Base-by-base conservation (phyloP, 35 echinoderm and acorn worm genomes). In the Ophiothrix spiculata region DNA sequence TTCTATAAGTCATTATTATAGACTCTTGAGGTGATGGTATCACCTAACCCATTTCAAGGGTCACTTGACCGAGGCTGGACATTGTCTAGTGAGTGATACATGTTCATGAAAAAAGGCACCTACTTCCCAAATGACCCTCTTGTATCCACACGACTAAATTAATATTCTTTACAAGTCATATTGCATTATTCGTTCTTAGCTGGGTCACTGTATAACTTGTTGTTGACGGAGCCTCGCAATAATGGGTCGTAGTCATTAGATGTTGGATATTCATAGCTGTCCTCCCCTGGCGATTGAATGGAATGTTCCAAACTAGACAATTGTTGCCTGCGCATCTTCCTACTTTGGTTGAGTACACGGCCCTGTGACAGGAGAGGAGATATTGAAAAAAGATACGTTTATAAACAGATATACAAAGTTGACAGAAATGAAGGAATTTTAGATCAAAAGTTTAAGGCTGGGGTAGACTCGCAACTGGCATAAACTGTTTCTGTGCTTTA, bases 261-360 rank as follows among this genome's bases (percentile, higher is more conserved):
- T 69, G 42, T 49, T 10, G 4, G 60, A 69, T 69, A 69, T n/a
- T 69, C 25, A n/a, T 69, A 69, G 25, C 60, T 69, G 23, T 69
- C 60, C 17, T 69, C 25, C 29, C 25, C 60, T 69, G 60, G 60
- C 3, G 60, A 69, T 69, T 69, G 60, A 69, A 69, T 69, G 4
- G 60, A 69, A 69, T 69, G 60, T 25, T 69, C 60, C 29, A 69
- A n/a, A 69, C 1, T 12, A 4, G 17, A 45, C 81, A 63, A 64
- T 33, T 60, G 46, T 37, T 76, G 35, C 15, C 35, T 25, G 11
- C 84, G 82, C 56, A 85, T 21, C 35, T 40, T 83, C 0, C 86
- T 77, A 36, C 86, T 93, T 29, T 88, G 81, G 74, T 93, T 93
- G 16, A 93, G 76, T 17, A 93, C 78, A 77, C 91, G 79, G 32